These are phyloP conservation scores for Myotis planiceps DNA, from an alignment of 2,797 vertebrate genomes.

Conservation along the genomic window DNA sequence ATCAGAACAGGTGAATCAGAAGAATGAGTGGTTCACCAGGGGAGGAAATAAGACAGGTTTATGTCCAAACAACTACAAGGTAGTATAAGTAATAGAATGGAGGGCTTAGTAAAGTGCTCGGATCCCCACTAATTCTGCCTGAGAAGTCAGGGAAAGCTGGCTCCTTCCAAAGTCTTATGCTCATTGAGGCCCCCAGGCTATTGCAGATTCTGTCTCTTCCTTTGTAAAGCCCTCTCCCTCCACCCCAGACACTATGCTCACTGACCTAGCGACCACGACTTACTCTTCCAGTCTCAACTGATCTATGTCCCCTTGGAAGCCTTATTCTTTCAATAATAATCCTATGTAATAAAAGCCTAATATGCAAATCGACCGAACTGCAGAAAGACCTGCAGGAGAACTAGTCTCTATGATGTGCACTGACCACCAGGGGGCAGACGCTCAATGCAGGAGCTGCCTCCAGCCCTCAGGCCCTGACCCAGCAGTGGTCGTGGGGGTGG, in stretches of 20 bases:
- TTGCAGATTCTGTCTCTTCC: not conserved
- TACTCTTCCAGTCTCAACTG: not conserved
- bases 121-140: not conserved
- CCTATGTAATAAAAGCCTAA: too few species aligned
- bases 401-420: too few species aligned
- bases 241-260: rapidly evolving
- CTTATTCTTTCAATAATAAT: not conserved
- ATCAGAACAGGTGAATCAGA: not conserved
- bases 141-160: too few species aligned
- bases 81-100: not conserved
- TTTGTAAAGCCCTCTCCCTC: not conserved
- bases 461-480: too few species aligned
- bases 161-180: not conserved
- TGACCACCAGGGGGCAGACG: too few species aligned
- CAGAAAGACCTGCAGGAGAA: too few species aligned
- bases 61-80: not conserved
- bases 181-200: too few species aligned
- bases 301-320: not conserved
- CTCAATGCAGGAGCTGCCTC: too few species aligned
- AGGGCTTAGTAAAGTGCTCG: not conserved
- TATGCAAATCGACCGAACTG: too few species aligned
- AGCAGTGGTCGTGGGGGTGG: too few species aligned
- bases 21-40: not conserved
- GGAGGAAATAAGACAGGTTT: not conserved
- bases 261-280: not conserved